phyloP scores from a whole-genome alignment of 2,113 vertebrate species.

The Mesoclemmys tuberculata region DNA sequence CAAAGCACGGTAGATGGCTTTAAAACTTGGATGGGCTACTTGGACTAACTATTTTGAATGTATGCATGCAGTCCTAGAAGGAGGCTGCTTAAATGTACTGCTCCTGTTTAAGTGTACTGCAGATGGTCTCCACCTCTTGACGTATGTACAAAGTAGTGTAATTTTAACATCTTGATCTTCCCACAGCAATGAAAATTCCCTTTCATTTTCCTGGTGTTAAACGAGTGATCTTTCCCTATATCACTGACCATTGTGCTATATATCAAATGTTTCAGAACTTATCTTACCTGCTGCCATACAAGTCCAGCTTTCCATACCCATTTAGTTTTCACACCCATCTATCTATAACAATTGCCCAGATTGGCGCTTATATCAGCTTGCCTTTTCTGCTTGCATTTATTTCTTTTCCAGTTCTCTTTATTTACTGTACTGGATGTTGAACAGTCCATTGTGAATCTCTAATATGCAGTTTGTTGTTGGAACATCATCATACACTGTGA shows the following conservation, averaged over 20 bases:
- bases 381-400: constrained; percentile 81
- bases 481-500: constrained; percentile 71
- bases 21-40: constrained; percentile 69
- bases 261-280: constrained; percentile 70
- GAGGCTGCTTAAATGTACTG: constrained; percentile 47
- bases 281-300: constrained; percentile 74
- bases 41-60: constrained; percentile 61
- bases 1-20: constrained; percentile 60
- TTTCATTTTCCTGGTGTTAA: constrained; percentile 64
- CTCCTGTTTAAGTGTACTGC: constrained; percentile 54
- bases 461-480: constrained; percentile 49
- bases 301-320: constrained; percentile 76
- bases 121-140: constrained; percentile 74
- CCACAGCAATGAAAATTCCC: constrained; percentile 69
- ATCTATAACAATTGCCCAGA: constrained; percentile 58
- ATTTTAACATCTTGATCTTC: constrained; percentile 77
- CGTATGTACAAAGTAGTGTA: constrained; percentile 65
- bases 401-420: constrained; percentile 78
- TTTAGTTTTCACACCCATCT: constrained; percentile 74
- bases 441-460: constrained; percentile 73
- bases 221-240: constrained; percentile 54
- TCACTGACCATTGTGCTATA: constrained; percentile 66
- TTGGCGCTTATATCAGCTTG: constrained; percentile 76
- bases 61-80: constrained; percentile 33
- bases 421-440: constrained; percentile 72